Evolutionary conservation across 1,140 invertebrate genomes (phyloP).

Genomic region (Polypedilum pembai): DNA sequence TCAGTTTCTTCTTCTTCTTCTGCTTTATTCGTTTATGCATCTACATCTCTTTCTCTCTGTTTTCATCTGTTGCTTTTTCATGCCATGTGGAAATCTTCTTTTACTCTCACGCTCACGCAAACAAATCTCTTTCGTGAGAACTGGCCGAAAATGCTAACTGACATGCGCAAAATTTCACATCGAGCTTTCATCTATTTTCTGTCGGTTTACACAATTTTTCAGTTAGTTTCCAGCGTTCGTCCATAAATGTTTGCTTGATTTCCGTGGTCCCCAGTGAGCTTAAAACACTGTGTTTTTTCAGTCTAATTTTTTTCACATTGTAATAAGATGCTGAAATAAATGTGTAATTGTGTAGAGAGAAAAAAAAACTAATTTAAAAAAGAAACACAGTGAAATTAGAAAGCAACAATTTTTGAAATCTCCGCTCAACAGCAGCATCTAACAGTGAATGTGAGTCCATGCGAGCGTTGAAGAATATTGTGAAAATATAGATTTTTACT

Average conservation of each 20-base stretch:
- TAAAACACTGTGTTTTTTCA: background rate
- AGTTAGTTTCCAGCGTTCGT: slow-evolving; percentile 27
- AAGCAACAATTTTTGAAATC: background rate
- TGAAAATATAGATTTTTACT: slow-evolving; percentile 25
- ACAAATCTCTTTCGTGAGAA: slow-evolving; percentile 3
- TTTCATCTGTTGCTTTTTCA: slow-evolving; percentile 9
- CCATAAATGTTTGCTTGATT: slow-evolving; percentile 26
- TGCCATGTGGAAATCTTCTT: background rate
- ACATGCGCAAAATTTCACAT: background rate
- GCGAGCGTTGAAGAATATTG: background rate
- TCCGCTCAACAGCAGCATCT: background rate
- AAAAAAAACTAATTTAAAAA: slow-evolving; percentile 7
- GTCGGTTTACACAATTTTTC: background rate
- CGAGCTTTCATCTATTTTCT: slow-evolving; percentile 27
- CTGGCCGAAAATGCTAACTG: background rate
- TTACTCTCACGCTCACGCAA: background rate
- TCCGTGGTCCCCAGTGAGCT: slow-evolving; percentile 21
- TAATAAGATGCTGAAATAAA: background rate
- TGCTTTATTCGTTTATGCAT: background rate
- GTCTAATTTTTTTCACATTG: slow-evolving; percentile 22
- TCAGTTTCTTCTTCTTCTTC: background rate
- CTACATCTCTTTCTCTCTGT: background rate
- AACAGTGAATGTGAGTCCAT: background rate
- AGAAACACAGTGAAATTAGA: background rate
- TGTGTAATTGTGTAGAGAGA: background rate